These are phyloP conservation scores for Drosophila paramelanica DNA, from an alignment of 2,888 invertebrate genomes.

Conservation along the genomic window DNA sequence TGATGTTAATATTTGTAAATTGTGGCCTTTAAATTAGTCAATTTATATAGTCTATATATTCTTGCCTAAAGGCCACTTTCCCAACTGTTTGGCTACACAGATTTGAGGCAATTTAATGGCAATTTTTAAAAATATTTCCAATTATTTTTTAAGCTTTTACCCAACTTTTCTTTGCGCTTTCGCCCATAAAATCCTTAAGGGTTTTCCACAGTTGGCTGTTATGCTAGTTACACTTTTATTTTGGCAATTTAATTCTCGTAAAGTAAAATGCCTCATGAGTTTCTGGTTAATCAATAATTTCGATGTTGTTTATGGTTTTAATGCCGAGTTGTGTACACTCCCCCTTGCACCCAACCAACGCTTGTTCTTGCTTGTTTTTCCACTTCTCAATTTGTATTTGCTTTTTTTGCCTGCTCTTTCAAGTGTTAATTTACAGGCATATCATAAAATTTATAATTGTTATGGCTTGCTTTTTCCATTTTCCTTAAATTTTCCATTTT, in stretches of 20 bases:
- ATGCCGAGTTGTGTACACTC: slow-evolving; percentile 10
- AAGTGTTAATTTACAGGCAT: slow-evolving; percentile 33
- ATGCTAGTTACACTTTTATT: slow-evolving; percentile 13
- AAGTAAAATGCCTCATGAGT: slow-evolving; percentile 10
- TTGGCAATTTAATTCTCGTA: slow-evolving; percentile 8
- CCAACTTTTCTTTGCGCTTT: not conserved
- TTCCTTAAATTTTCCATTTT: slow-evolving; percentile 17
- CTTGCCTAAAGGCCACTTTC: not conserved
- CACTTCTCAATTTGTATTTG: slow-evolving; percentile 17
- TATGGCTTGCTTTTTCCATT: slow-evolving; percentile 22
- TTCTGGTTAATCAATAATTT: slow-evolving; percentile 53
- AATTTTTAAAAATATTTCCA: slow-evolving; percentile 1
- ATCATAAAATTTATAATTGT: slow-evolving; percentile 39
- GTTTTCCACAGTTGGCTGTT: slow-evolving; percentile 11
- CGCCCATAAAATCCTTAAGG: not conserved
- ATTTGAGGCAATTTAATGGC: not conserved
- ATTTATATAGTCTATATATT: not conserved
- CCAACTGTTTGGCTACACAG: not conserved
- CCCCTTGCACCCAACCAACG: not conserved
- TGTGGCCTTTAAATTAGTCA: not conserved
- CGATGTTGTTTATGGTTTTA: slow-evolving; percentile 7
- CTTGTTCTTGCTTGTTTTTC: slow-evolving; percentile 12
- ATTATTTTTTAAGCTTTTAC: not conserved
- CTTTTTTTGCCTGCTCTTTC: slow-evolving; percentile 15
- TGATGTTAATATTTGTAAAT: no score